Evolutionary conservation across 1,140 invertebrate species (phyloP), one percentile per base, ranked within the genome.

Genomic region (Oedothorax gibbosus): DNA sequence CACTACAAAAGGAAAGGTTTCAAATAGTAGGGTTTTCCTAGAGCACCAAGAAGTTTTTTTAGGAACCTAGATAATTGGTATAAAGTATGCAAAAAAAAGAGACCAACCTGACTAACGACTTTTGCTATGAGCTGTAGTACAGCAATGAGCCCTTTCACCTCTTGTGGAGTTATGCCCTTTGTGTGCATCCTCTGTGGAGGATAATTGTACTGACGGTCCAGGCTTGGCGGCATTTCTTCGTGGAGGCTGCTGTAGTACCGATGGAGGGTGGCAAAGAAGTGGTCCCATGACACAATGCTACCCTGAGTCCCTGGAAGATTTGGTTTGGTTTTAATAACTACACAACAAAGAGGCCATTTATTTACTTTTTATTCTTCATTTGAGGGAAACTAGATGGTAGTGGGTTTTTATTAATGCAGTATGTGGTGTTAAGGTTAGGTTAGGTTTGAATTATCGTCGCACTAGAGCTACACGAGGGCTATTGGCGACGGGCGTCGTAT

Each of bases 101-200:
- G 60, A 87, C 62, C 68, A 87, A 90, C 91, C 88, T 90, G 88
- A 69, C 90, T 92, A 3, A 95, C 94, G 15, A 98, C 94, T 7
- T 93, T 92, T 86, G 93, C 92, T 9, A 97, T 94, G 0, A 98
- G 91, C 69, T 93, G 91, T 53, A 98, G 89, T 0, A 97, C 96
- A 7, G 95, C 93, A 86, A 94, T 93, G 60, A 98, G 91, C 0
- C 96, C 96, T 88, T 96, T 94, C n/a, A 97, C 93, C 92, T 98
- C 96, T 86, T 95, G 93, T 0, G 94, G 94, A 14, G 94, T 95
- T 56, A 97, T 96, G 35, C 93, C 93, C 86, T 93, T 93, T 0
- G 91, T 91, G 78, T 93, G 92, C 7, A 88, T 56, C 87, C 92
- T 90, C 78, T 92, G 92, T 35, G 35, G 35, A 21, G 93, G 91